Evolutionary conservation across 2,888 invertebrate species (phyloP).

Genomic region (Aromia moschata): DNA sequence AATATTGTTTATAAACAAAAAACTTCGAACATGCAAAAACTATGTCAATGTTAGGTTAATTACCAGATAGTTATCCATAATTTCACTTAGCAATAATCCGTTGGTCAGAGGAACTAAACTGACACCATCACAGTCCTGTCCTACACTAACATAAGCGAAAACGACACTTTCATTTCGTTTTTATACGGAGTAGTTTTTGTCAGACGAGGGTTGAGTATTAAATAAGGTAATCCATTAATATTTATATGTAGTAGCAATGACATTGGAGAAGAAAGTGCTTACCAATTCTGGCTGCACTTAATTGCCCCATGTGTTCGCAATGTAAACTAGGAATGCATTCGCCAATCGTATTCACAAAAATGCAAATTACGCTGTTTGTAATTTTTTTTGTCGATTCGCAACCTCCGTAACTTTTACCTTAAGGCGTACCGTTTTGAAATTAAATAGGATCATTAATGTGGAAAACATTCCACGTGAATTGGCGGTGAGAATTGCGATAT

Average conservation of each 20-base stretch:
- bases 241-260: slow-evolving; percentile 51
- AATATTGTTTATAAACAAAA: too few species aligned
- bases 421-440: not conserved
- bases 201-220: slow-evolving; percentile 55
- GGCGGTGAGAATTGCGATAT: not conserved
- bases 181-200: slow-evolving; percentile 53
- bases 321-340: slow-evolving; percentile 24
- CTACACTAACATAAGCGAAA: slow-evolving; percentile 49
- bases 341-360: slow-evolving; percentile 1
- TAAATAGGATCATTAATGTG: not conserved
- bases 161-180: slow-evolving; percentile 57
- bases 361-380: slow-evolving; percentile 4
- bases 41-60: slow-evolving; percentile 19
- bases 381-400: slow-evolving; percentile 2
- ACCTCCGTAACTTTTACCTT: not conserved
- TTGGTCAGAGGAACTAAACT: slow-evolving; percentile 32
- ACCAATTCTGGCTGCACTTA: slow-evolving; percentile 50
- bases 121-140: slow-evolving; percentile 48
- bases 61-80: slow-evolving; percentile 40
- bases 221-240: slow-evolving; percentile 50
- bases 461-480: not conserved
- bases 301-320: slow-evolving; percentile 33
- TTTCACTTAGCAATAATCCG: slow-evolving; percentile 22
- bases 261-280: slow-evolving; percentile 54
- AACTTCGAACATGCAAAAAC: not conserved